A percentile compares a stretch with the other conserved stretches of the same genome.
Conservation (phyloP, 2,888 invertebrate genomes). For the Cerastoderma edule region DNA sequence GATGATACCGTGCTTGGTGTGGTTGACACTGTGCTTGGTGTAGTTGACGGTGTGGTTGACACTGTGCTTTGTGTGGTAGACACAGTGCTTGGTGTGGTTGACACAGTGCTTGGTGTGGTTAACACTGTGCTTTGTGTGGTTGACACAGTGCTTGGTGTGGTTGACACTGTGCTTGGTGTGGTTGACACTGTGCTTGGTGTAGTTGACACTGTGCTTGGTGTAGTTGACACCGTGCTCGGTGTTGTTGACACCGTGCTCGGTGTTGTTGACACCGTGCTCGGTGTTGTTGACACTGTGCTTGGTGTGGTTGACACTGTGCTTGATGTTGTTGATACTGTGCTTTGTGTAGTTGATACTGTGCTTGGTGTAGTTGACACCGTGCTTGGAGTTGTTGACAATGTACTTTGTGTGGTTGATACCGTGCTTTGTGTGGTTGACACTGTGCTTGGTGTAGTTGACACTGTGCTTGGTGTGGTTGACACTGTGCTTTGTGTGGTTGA, state of each 20-base stretch:
- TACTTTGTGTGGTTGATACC: not conserved
- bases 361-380: not conserved
- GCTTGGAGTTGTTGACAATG: not conserved
- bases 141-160: not conserved
- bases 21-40: not conserved
- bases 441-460: not conserved
- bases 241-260: not conserved
- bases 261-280: not conserved
- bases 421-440: conserved; percentile 8
- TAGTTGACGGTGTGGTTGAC: not conserved
- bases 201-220: not conserved
- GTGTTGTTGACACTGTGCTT: too few species aligned
- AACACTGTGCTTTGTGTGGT: not conserved
- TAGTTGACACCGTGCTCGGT: not conserved
- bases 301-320: not conserved
- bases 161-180: not conserved
- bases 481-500: not conserved
- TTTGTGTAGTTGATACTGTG: not conserved
- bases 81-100: too few species aligned
- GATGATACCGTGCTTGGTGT: not conserved
- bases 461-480: conserved; percentile 2
- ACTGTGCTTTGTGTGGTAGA: not conserved
- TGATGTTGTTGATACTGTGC: not conserved
- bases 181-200: not conserved
- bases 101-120: not conserved